Evolutionary conservation across 2,888 invertebrate genomes (phyloP), one percentile per base, ranked within the genome.

Genomic region (Crossocerus cetratus): DNA sequence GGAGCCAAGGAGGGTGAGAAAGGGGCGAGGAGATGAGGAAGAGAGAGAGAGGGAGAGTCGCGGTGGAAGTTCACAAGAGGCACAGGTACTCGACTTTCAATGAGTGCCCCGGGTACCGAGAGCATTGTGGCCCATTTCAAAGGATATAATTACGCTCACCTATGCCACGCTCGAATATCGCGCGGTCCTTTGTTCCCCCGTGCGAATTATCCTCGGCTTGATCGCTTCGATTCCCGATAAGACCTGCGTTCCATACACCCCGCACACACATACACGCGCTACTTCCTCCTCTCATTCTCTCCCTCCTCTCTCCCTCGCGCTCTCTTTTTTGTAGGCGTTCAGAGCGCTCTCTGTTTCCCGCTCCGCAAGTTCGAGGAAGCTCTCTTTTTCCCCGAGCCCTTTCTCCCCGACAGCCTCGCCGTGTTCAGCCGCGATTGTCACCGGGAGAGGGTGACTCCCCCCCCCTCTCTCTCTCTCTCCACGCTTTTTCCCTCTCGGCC

Each of bases 61-160:
- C 78, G 80, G 71, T 79, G 78, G 81, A 83, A 82, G 72, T 81
- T 79, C 80, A 78, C 76, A 79, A 82, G 83, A 79, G 77, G 75
- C 78, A 74, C 79, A 79, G 80, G 82, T 82, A 84, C 85, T 86
- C 83, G 81, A 84, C 82, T 85, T 83, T 84, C 82, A 85, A 86
- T 84, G 84, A 82, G 79, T 83, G 80, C 74, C 74, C 75, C 77
- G 62, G 66, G 59, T 16, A 16, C 16, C 32, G 32, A 32, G 32
- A 32, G 71, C 65, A 82, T 82, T 82, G 83, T 82, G 56, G 70
- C 42, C 69, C 69, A 76, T 77, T 81, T 80, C 82, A 82, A 82
- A 82, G 78, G 83, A 76, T 80, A 82, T 82, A 82, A 82, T 82
- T 82, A 82, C 80, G 83, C 76, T 82, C 83, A 82, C 82, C 81